These are phyloP conservation scores for Drosophila greeni DNA, from an alignment of 2,888 invertebrate species.

Conservation along the genomic window DNA sequence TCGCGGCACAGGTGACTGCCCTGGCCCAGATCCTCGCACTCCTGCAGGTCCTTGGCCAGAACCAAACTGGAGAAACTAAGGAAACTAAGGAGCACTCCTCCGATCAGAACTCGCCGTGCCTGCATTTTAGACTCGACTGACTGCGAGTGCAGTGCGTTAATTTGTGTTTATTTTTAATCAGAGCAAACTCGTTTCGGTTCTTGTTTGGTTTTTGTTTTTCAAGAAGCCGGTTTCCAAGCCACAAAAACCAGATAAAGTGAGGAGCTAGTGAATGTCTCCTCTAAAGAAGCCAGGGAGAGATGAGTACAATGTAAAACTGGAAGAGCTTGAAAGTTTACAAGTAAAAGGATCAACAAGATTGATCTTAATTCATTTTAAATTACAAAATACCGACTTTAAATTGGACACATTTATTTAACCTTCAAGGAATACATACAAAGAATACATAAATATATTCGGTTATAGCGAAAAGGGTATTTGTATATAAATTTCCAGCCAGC, in stretches of 20 bases:
- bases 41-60: constrained; percentile 45
- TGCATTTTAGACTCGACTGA: constrained; percentile 51
- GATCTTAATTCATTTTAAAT: neutral
- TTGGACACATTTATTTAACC: constrained; percentile 30
- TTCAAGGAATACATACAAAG: constrained; percentile 15
- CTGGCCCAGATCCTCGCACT: constrained; percentile 46
- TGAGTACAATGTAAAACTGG: neutral
- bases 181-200: constrained; percentile 48
- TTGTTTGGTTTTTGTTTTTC: neutral
- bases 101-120: constrained; percentile 31
- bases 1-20: constrained; percentile 52
- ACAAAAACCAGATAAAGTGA: constrained; percentile 6
- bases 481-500: constrained; percentile 16
- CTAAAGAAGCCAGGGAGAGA: neutral
- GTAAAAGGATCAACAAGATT: neutral
- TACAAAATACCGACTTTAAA: neutral
- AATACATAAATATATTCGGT: constrained; percentile 14
- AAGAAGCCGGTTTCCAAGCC: constrained; percentile 51
- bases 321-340: neutral
- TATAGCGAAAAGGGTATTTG: constrained; percentile 11
- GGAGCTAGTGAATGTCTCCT: neutral
- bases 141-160: constrained; percentile 14
- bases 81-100: neutral
- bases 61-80: neutral
- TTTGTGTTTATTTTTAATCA: constrained; percentile 42